Evolutionary conservation across 2,113 vertebrate genomes (phyloP), one percentile per base, ranked within the genome.

Genomic region (Myodes glareolus): DNA sequence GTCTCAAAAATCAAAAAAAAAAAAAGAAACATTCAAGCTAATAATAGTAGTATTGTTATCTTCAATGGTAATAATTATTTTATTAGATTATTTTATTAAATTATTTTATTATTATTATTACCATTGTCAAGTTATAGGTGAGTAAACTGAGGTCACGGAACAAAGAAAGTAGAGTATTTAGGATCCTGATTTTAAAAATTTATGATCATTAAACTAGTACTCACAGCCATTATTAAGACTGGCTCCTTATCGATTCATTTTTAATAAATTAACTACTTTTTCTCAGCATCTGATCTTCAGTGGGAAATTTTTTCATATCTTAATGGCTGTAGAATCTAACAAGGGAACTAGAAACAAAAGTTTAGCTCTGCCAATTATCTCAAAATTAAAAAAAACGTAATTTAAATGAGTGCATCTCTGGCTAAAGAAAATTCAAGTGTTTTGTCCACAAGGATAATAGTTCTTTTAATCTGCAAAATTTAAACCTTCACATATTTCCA

Each of bases 401-500:
- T n/a, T 88, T 76, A 36, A 61, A 61, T n/a, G 5, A 84, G 42
- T 70, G 19, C 1, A 91, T 39, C 33, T 90, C n/a, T 73, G 19
- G 13, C 29, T 89, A 25, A 95, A 67, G 58, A 75, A 95, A 94
- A 87, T 63, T 86, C 70, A 12, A 75, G 6, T 84, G 14, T 52
- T 68, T 92, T 80, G 27, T 90, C 68, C 14, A 90, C 67, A 92
- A 92, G 23, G 27, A 67, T 9, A 3, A 90, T 58, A 39, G 14
- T 0, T 1, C 19, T 88, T 90, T 78, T 55, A 96, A 95, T 92
- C 36, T 70, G 31, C 2, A 94, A 95, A 96, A 90, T 1, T 72
- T 39, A 89, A 94, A 76, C 4, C 92, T 50, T 91, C 14, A 77
- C 10, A 72, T 58, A 89, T 91, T 92, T 80, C 17, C 58, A 47